Conservation (phyloP, 1,140 invertebrate genomes). For the Diplogasteroides magnus region DNA sequence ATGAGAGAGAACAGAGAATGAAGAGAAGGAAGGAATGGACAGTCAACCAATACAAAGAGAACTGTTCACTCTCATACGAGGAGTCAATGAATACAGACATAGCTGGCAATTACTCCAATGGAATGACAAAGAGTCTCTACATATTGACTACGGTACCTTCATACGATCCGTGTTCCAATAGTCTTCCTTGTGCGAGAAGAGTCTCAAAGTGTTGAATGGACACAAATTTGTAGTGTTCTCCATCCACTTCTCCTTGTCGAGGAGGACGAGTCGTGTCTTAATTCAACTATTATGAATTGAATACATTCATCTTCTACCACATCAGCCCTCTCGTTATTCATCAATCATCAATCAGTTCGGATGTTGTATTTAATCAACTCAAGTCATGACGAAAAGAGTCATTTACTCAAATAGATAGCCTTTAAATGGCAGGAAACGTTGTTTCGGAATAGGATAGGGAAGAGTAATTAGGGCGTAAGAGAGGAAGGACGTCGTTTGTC, state of each 20-base stretch:
- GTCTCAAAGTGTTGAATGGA: slow-evolving; percentile 17
- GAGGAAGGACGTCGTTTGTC: no score
- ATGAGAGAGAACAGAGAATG: no score
- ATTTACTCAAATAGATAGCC: slow-evolving; percentile 1
- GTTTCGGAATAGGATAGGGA: slow-evolving; percentile 3
- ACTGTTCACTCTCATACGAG: no score
- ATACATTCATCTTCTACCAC: background rate
- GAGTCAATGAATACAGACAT: no score
- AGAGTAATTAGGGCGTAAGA: no score
- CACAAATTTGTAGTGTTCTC: slow-evolving; percentile 35
- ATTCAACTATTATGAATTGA: slow-evolving; percentile 3
- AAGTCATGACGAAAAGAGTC: slow-evolving; percentile 5
- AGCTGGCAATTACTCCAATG: no score
- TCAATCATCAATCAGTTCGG: slow-evolving; percentile 8
- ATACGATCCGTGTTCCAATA: slow-evolving; percentile 35
- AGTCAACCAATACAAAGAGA: no score
- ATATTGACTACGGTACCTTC: no score
- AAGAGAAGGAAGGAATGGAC: background rate
- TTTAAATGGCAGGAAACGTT: background rate
- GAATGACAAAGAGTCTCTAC: no score
- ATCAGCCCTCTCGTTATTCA: slow-evolving; percentile 2
- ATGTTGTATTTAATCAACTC: slow-evolving; percentile 6
- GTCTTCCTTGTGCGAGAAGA: slow-evolving; percentile 17
- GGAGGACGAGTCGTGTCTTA: slow-evolving; percentile 35
- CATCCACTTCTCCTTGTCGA: slow-evolving; percentile 32